Base-by-base conservation (phyloP, 2,113 vertebrate species). In the western clawed frog (Xenopus tropicalis) region DNA sequence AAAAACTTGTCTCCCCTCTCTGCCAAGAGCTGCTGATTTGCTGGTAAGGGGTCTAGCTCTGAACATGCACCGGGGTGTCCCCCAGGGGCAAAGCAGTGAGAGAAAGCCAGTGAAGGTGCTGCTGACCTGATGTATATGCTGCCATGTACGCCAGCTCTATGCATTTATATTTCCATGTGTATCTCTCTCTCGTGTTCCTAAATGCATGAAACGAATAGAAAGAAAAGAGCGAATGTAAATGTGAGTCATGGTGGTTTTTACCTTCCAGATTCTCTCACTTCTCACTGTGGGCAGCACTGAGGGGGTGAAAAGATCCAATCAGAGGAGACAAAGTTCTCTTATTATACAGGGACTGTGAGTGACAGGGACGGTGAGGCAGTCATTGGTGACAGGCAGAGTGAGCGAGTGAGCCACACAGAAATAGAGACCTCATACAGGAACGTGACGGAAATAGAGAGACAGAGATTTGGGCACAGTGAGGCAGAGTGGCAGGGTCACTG, bases 381-480 rank as follows among this genome's bases (percentile, higher is more conserved):
- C 16, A 22, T 58, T n/a, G 24, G 42, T 16, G 57, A 65, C 54
- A 61, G n/a, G 58, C n/a, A 44, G 58, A 52, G 70, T 4, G 4
- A 66, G 25, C 42, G 51, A 71, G 70, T 72, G 74, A 74, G 61
- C 57, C 78, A 80, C 67, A 72, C 77, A 56, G 29, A 37, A 37
- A 37, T 68, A 70, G 71, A 43, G 72, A 72, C 70, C 66, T 43
- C 21, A 61, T 71, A 78, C 79, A 73, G 75, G 76, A 72, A 80
- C 37, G 0, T 22, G 59, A 62, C 13, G 17, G 20, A 61, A 23
- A 61, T 21, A 54, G 43, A 54, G 24, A 43, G 58, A 29, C 20
- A 37, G 63, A 44, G 29, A 19, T n/a, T 14, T 22, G 51, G 6
- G 21, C 37, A 24, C 21, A 20, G 10, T 17, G 10, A 1, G 19